These are phyloP conservation scores for Kryptolebias ocellatus DNA, from an alignment of 2,797 vertebrate species.

Conservation along the genomic window DNA sequence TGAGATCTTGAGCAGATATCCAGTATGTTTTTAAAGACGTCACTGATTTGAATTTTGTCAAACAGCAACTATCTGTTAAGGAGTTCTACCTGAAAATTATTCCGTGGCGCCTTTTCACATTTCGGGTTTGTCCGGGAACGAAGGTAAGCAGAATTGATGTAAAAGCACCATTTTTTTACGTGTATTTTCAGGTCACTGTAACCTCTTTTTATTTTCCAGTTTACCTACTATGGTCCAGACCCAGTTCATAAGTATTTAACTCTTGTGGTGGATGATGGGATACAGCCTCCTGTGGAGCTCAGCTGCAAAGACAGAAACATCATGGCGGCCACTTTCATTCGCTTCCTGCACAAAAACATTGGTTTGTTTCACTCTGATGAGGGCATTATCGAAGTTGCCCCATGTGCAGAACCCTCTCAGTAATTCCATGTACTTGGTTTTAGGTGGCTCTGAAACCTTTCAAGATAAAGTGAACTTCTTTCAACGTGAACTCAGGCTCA, in stretches of 20 bases:
- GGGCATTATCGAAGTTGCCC: background rate
- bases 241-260: constrained; percentile 96
- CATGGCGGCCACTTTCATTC: constrained; percentile 98
- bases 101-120: constrained; percentile 98
- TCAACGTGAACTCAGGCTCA: constrained; percentile 93
- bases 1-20: background rate
- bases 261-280: constrained; percentile 96
- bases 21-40: background rate
- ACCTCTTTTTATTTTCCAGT: constrained; percentile 77
- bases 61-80: constrained; percentile 98
- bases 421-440: constrained; percentile 21
- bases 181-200: background rate
- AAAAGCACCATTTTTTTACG: background rate
- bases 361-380: constrained; percentile 79
- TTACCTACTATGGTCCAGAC: constrained; percentile 95
- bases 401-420: background rate
- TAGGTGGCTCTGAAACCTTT: constrained; percentile 98
- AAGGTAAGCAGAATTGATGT: constrained; percentile 83
- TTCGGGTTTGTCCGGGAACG: constrained; percentile 97
- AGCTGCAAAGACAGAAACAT: constrained; percentile 99
- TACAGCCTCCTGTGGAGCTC: constrained; percentile 97
- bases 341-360: constrained; percentile 98
- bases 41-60: constrained; percentile 20
- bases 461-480: constrained; percentile 99
- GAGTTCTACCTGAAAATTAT: constrained; percentile 99